phyloP scores from a whole-genome alignment of 2,888 invertebrate genomes.

The Pachliopta kotzebuea region DNA sequence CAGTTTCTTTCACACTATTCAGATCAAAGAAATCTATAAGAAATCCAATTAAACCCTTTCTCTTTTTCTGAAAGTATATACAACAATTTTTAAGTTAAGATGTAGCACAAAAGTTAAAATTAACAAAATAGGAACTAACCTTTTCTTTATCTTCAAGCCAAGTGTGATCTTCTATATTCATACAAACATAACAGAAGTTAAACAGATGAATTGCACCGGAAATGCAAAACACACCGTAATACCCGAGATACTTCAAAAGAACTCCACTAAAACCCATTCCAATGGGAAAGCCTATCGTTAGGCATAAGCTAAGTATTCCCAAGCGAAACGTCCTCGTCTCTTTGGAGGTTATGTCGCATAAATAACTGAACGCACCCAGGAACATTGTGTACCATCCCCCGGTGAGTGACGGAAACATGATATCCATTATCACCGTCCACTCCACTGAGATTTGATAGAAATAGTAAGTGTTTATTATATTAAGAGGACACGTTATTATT shows the following conservation, averaged over 20 bases:
- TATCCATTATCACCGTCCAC: slow-evolving; percentile 75
- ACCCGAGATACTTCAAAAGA: slow-evolving; percentile 63
- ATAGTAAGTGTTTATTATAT: slow-evolving; percentile 77
- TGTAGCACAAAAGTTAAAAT: slow-evolving; percentile 21
- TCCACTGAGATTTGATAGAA: slow-evolving; percentile 78
- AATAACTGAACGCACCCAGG: slow-evolving; percentile 80
- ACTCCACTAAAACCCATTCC: slow-evolving; percentile 71
- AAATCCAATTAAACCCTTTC: slow-evolving; percentile 51
- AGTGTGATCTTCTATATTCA: slow-evolving; percentile 65
- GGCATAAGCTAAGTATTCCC: slow-evolving; percentile 74
- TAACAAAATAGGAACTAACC: slow-evolving; percentile 44
- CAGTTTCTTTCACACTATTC: slow-evolving; percentile 68
- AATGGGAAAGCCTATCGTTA: slow-evolving; percentile 73
- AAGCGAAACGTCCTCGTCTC: slow-evolving; percentile 81
- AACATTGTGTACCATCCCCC: slow-evolving; percentile 81
- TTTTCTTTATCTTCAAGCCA: slow-evolving; percentile 65
- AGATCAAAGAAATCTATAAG: slow-evolving; percentile 73
- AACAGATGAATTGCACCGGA: slow-evolving; percentile 61
- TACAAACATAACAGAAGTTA: slow-evolving; percentile 70
- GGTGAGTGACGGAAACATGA: slow-evolving; percentile 73
- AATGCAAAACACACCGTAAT: slow-evolving; percentile 76
- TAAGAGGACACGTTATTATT: slow-evolving; percentile 70
- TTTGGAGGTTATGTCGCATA: slow-evolving; percentile 79
- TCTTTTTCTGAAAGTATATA: slow-evolving; percentile 46
- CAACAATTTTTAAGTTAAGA: slow-evolving; percentile 30